phyloP scores from a whole-genome alignment of 2,888 invertebrate species.

The Archips crataeganus region DNA sequence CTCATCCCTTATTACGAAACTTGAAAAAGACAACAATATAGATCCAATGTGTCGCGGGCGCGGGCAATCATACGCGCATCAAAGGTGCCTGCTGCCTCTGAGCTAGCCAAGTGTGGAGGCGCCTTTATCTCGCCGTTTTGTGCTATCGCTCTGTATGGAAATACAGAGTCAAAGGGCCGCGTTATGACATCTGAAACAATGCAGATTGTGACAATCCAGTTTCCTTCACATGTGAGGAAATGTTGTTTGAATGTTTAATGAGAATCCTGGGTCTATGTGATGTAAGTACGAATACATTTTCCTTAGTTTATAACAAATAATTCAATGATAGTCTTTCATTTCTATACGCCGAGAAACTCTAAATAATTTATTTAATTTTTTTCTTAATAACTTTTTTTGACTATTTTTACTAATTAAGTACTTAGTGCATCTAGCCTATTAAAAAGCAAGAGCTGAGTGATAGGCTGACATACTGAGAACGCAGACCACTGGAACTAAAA shows the following conservation, averaged over 20 bases:
- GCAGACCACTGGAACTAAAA: too few species aligned
- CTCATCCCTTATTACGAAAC: slow-evolving; percentile 86
- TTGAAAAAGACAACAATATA: slow-evolving; percentile 87
- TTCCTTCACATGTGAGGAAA: slow-evolving; percentile 80
- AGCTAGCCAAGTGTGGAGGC: slow-evolving; percentile 81
- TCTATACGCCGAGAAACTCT: neutral
- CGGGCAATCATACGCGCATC: slow-evolving; percentile 85
- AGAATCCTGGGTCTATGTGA: slow-evolving; percentile 68
- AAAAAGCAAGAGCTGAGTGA: too few species aligned
- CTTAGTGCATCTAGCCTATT: too few species aligned
- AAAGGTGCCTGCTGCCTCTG: slow-evolving; percentile 77
- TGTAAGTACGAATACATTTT: slow-evolving; percentile 53
- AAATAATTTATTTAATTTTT: too few species aligned
- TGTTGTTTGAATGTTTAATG: slow-evolving; percentile 82
- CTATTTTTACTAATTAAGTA: too few species aligned
- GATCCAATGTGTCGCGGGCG: slow-evolving; percentile 85
- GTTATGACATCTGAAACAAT: slow-evolving; percentile 85
- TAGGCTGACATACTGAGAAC: too few species aligned
- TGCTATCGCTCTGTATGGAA: slow-evolving; percentile 70
- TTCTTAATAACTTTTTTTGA: too few species aligned
- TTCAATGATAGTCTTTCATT: neutral
- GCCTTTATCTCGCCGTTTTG: slow-evolving; percentile 77
- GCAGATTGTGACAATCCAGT: slow-evolving; percentile 82
- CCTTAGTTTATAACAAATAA: neutral
- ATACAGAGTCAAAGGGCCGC: slow-evolving; percentile 80